These are phyloP conservation scores for Salarias fasciatus DNA, from an alignment of 2,797 vertebrate genomes.

Conservation along the genomic window DNA sequence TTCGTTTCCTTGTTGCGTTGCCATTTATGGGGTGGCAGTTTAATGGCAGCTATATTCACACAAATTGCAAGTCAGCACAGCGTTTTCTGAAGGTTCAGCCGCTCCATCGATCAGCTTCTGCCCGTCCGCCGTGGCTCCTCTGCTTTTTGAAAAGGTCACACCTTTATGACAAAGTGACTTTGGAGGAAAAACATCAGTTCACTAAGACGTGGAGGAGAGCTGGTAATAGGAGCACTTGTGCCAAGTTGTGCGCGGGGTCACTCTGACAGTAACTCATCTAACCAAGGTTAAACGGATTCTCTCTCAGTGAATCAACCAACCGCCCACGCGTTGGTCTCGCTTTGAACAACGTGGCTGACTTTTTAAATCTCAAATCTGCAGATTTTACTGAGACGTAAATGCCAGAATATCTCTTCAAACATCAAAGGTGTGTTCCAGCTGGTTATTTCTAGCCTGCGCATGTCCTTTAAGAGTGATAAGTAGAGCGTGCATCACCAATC, in stretches of 20 bases:
- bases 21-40: neutral
- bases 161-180: slow-evolving; percentile 47
- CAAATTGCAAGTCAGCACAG: slow-evolving; percentile 39
- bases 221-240: neutral
- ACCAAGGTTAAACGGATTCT: slow-evolving; percentile 27
- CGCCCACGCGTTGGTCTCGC: neutral
- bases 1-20: neutral
- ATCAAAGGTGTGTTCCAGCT: neutral
- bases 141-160: slow-evolving; percentile 63
- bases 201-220: slow-evolving; percentile 12
- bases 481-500: neutral
- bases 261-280: slow-evolving; percentile 10
- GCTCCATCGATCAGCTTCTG: slow-evolving; percentile 49
- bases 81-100: slow-evolving; percentile 45
- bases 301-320: slow-evolving; percentile 1
- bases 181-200: slow-evolving; percentile 15
- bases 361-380: neutral
- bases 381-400: slow-evolving; percentile 20
- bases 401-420: slow-evolving; percentile 1
- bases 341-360: neutral
- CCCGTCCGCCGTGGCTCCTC: slow-evolving; percentile 9
- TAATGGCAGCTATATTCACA: slow-evolving; percentile 9
- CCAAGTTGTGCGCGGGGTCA: neutral
- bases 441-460: slow-evolving; percentile 8
- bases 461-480: neutral